Base-by-base conservation (phyloP, 2,797 vertebrate species). In the Hybognathus amarus region DNA sequence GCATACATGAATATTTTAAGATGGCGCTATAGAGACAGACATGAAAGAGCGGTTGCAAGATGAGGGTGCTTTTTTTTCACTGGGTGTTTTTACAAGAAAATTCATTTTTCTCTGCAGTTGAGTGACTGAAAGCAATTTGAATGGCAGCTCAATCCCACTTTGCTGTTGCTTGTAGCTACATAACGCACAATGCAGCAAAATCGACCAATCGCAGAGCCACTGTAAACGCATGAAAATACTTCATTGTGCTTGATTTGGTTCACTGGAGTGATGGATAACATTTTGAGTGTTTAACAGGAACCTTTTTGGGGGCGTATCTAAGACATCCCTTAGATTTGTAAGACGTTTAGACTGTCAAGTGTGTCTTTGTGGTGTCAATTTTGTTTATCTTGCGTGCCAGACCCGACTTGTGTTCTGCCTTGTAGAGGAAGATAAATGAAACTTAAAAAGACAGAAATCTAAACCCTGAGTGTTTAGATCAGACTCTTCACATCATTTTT, bases 1-100 rank as follows among this genome's bases (percentile, higher is more conserved):
- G 91, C 83, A 92, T 73, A 85, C 84, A 89, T 88, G 90, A 86
- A 89, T 59, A 85, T 83, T 77, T 73, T 74, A 66, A 83, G 66
- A 84, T 79, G 81, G 64, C 91, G 91, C 84, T 87, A 90, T 92
- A 92, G 90, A 91, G 89, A 92, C 88, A 85, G 88, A 88, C 70
- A 86, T 47, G 87, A 85, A 85, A 88, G 66, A 87, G 84, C 88
- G 75, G 83, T 40, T 63, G 80, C 81, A 61, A 82, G 69, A 36
- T 36, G 56, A 64, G 71, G 24, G 63, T 74, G 85, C 42, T 80
- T 77, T 83, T 78, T 47, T 47, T 83, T 79, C 85, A 87, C 84
- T 78, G 85, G 59, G 59, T 77, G 63, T 87, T 90, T 85, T 22
- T 75, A 75, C 47, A 50, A 82, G 40, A 64, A 47, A 75, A 30